These are phyloP conservation scores for Orussus abietinus DNA, from an alignment of 1,140 invertebrate genomes.

Conservation along the genomic window DNA sequence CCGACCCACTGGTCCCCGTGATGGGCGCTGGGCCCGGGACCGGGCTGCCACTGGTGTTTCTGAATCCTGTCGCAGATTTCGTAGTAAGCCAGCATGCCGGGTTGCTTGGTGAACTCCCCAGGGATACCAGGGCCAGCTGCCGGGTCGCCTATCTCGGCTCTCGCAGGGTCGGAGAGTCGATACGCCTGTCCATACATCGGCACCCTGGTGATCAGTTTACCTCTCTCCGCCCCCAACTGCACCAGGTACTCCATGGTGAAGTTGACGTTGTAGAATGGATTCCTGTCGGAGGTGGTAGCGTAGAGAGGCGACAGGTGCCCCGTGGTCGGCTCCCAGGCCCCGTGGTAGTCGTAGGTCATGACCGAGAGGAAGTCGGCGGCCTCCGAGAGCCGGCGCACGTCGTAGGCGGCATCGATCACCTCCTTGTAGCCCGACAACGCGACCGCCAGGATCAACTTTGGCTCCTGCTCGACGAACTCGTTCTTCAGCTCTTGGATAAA, in stretches of 20 bases:
- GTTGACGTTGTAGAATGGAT: conserved; percentile 76
- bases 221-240: conserved; percentile 67
- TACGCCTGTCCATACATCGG: conserved; percentile 88
- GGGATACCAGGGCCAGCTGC: conserved; percentile 69
- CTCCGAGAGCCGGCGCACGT: conserved; percentile 65
- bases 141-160: conserved; percentile 48
- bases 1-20: conserved; percentile 84
- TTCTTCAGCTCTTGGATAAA: conserved; percentile 75
- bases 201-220: conserved; percentile 81
- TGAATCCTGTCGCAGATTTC: conserved; percentile 80
- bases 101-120: conserved; percentile 81
- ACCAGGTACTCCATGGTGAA: conserved; percentile 73
- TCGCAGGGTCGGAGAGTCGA: conserved; percentile 57
- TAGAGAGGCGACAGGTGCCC: conserved; percentile 81
- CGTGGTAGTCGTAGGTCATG: conserved; percentile 88
- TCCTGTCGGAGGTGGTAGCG: conserved; percentile 58
- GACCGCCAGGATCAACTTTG: conserved; percentile 71
- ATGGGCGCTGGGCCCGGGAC: conserved; percentile 72
- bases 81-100: conserved; percentile 85
- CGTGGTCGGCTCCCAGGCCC: conserved; percentile 75
- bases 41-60: conserved; percentile 35
- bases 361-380: conserved; percentile 79
- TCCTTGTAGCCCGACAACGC: conserved; percentile 86
- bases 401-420: conserved; percentile 80
- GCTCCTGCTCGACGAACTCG: conserved; percentile 67